Percentiles rank a stretch among this genome's conserved stretches.
Evolutionary conservation across 2,113 vertebrate species (phyloP).

Genomic region (Oplegnathus fasciatus): DNA sequence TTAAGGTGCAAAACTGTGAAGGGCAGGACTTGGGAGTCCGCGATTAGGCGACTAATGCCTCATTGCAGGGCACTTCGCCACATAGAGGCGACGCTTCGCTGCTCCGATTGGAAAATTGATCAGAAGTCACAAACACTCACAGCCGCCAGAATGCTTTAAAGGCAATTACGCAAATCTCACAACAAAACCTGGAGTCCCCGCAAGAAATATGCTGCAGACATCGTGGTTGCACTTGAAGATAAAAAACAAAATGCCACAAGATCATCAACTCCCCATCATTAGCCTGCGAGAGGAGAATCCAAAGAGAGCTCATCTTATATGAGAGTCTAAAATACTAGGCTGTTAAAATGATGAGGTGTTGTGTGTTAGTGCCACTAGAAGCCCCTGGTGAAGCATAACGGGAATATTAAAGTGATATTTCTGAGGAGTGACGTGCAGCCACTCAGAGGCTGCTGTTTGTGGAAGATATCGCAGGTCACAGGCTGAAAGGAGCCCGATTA

Average conservation of each 20-base stretch:
- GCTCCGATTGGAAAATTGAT: conserved; percentile 57
- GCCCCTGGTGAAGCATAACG: conserved; percentile 35
- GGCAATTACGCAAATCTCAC: conserved; percentile 16
- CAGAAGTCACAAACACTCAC: conserved; percentile 47
- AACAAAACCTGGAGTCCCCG: not conserved
- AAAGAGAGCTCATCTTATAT: not conserved
- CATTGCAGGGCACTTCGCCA: conserved; percentile 31
- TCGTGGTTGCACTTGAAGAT: not conserved
- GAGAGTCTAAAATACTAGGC: not conserved
- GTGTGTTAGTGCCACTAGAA: not conserved
- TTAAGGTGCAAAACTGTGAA: conserved; percentile 10
- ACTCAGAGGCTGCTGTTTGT: conserved; percentile 1
- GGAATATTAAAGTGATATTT: conserved; percentile 63
- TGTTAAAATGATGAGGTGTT: conserved; percentile 9
- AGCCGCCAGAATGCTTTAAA: not conserved
- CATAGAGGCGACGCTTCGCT: conserved; percentile 23
- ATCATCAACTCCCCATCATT: not conserved
- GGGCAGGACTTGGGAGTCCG: conserved; percentile 18
- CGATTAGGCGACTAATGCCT: conserved; percentile 35
- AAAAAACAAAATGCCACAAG: not conserved
- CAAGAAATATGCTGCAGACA: not conserved
- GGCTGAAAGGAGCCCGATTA: not conserved
- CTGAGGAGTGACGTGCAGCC: conserved; percentile 18
- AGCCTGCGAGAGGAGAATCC: not conserved
- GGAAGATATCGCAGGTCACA: not conserved